Evolutionary conservation across 53 echinoderm and acorn worm species (phyloP).

Genomic region (Henricia sp.): DNA sequence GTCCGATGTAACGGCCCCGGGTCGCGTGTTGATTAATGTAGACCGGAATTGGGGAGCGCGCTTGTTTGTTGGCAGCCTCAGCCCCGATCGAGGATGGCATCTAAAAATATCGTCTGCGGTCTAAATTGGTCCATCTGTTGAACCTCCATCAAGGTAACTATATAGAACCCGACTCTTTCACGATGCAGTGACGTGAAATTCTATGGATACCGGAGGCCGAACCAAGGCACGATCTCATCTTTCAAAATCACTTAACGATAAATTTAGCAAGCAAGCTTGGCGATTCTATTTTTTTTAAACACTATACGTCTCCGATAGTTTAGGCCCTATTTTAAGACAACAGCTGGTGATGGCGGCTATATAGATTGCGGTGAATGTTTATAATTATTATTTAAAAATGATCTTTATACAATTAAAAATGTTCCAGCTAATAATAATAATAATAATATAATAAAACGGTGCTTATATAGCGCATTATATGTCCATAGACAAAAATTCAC

Average conservation of each 20-base stretch:
- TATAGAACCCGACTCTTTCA: constrained; percentile 18
- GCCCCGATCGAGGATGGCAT: constrained; percentile 13
- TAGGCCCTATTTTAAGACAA: too few relatives aligned
- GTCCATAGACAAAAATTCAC: too few relatives aligned
- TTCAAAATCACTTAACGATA: constrained; percentile 9
- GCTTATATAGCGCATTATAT: too few relatives aligned
- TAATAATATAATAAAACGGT: too few relatives aligned
- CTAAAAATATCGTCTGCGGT: background rate
- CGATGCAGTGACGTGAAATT: constrained; percentile 19
- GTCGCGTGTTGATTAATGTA: background rate
- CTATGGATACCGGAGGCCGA: constrained; percentile 30
- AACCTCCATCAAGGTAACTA: background rate
- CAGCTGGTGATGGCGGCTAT: too few relatives aligned
- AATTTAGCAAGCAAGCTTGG: background rate
- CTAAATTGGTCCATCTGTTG: constrained; percentile 42
- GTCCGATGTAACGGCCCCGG: constrained; percentile 1
- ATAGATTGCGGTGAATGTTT: too few relatives aligned
- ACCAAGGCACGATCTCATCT: constrained; percentile 31
- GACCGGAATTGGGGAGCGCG: constrained; percentile 28
- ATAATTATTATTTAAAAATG: too few relatives aligned
- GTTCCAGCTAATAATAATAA: too few relatives aligned
- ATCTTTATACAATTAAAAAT: too few relatives aligned
- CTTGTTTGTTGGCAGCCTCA: constrained; percentile 11
- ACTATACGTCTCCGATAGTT: too few relatives aligned
- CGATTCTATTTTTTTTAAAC: too few relatives aligned